Conservation (phyloP, 2,113 vertebrate species). For the Boulengeromyrus knoepffleri region DNA sequence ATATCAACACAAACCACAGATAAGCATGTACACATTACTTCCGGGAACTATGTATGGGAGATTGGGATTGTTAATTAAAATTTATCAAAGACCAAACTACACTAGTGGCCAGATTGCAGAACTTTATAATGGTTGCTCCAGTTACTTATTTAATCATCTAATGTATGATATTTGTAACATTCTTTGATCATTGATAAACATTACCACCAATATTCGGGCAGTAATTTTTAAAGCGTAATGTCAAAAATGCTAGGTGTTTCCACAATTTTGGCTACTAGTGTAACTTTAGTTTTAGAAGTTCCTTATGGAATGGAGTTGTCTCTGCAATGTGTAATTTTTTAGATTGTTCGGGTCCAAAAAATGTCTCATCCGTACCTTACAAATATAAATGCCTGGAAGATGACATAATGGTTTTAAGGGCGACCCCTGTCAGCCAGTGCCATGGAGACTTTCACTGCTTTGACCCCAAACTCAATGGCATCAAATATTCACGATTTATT, state of each 20-base stretch:
- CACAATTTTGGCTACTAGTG: background rate
- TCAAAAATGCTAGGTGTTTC: too few species aligned
- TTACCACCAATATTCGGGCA: background rate
- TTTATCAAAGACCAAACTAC: background rate
- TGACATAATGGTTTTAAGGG: background rate
- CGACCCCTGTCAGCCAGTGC: background rate
- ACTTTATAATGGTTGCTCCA: too few species aligned
- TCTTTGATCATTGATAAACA: too few species aligned
- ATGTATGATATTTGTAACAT: too few species aligned
- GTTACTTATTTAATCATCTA: too few species aligned
- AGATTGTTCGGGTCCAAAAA: background rate
- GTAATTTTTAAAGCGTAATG: too few species aligned
- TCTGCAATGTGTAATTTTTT: background rate
- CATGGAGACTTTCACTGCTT: background rate
- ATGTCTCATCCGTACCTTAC: background rate
- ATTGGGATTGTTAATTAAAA: background rate
- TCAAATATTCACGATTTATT: background rate
- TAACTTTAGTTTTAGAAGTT: background rate
- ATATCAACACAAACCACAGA: background rate
- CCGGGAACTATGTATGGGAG: background rate
- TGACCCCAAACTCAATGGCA: conserved; percentile 1
- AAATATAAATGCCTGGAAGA: background rate
- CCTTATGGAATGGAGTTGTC: background rate
- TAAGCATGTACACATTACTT: background rate
- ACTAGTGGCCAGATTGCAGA: too few species aligned